Percentiles rank a stretch among this genome's conserved stretches.
Evolutionary conservation across 2,113 vertebrate genomes (phyloP).

Genomic region (Rutilus rutilus): DNA sequence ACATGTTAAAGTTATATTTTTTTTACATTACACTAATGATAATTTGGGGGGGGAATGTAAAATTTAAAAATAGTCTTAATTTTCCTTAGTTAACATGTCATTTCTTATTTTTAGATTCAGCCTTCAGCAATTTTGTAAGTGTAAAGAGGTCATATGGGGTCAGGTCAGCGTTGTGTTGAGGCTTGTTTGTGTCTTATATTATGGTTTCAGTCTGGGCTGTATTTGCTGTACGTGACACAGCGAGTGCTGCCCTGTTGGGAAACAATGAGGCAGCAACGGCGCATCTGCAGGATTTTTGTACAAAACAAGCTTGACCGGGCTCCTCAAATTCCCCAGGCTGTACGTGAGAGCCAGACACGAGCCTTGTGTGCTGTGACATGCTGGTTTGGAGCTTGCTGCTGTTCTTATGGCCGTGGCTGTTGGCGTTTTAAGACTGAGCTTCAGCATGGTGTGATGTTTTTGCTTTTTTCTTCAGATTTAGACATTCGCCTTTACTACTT

Average conservation of each 20-base stretch:
- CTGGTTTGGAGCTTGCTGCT: slow-evolving; percentile 54
- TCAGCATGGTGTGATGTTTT: slow-evolving; percentile 62
- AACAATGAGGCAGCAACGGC: slow-evolving; percentile 35
- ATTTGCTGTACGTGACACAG: slow-evolving; percentile 80
- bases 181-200: slow-evolving; percentile 61
- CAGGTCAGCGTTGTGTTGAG: not conserved
- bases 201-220: slow-evolving; percentile 78
- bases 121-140: not conserved
- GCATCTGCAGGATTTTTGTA: slow-evolving; percentile 37
- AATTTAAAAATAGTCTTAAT: not conserved
- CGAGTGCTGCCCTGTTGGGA: slow-evolving; percentile 67
- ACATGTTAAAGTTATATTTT: not conserved
- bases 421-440: slow-evolving; percentile 52
- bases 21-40: not conserved
- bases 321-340: slow-evolving; percentile 34
- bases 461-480: not conserved
- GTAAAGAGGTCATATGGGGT: not conserved
- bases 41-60: not conserved
- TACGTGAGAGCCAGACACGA: slow-evolving; percentile 44
- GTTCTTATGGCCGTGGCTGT: slow-evolving; percentile 57
- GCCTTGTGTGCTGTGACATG: slow-evolving; percentile 31
- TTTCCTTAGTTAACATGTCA: not conserved
- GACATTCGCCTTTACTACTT: not conserved
- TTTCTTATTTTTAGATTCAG: not conserved
- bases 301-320: slow-evolving; percentile 13